Evolutionary conservation across 2,113 vertebrate genomes (phyloP).

Genomic region (Upupa epops): DNA sequence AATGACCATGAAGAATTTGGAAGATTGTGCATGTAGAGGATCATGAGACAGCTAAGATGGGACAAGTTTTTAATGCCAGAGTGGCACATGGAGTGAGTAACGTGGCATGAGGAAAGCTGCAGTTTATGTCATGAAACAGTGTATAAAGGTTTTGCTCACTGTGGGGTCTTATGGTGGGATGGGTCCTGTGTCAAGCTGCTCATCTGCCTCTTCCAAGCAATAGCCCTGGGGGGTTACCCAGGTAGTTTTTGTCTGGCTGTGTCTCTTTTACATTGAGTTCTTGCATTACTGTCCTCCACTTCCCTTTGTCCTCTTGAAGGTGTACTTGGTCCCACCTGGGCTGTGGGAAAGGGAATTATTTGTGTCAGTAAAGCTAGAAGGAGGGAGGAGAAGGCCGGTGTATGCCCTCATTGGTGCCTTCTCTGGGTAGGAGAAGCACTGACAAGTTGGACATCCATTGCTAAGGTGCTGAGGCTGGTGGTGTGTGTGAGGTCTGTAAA

Average conservation of each 20-base stretch:
- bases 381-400: not conserved
- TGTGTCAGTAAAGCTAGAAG: rapidly evolving
- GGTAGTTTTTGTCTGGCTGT: not conserved
- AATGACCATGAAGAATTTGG: not conserved
- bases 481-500: not conserved
- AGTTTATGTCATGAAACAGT: not conserved
- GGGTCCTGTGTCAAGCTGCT: not conserved
- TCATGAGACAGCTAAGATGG: not conserved
- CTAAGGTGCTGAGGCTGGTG: not conserved
- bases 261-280: not conserved
- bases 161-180: not conserved
- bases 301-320: not conserved
- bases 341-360: not conserved
- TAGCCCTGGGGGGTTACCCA: not conserved
- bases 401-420: rapidly evolving
- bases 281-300: not conserved
- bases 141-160: not conserved
- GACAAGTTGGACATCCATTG: not conserved
- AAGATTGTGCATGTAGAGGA: not conserved
- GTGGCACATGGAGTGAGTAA: rapidly evolving
- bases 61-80: not conserved
- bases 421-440: not conserved
- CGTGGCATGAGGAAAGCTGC: not conserved
- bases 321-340: not conserved
- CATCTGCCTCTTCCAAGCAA: not conserved